These are phyloP conservation scores for Cuculus canorus DNA, from an alignment of 2,797 vertebrate genomes.

Conservation along the genomic window DNA sequence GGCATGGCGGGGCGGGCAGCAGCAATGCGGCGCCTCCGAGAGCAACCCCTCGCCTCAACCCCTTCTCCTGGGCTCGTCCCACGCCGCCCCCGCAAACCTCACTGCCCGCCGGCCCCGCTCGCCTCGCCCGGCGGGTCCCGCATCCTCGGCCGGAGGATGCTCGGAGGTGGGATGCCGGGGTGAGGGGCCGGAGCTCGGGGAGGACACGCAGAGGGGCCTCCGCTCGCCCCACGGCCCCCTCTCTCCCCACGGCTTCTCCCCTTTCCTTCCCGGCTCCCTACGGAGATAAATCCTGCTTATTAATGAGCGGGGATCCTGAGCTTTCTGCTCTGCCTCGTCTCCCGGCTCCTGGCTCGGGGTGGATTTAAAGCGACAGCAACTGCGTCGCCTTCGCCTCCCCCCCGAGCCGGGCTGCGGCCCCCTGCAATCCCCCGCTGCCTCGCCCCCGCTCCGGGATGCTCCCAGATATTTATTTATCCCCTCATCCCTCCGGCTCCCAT, in stretches of 20 bases:
- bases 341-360: slow-evolving; percentile 60
- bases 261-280: not conserved
- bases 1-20: slow-evolving; percentile 42
- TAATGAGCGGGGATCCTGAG: slow-evolving; percentile 83
- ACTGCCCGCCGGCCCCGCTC: not conserved
- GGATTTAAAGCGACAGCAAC: slow-evolving; percentile 89
- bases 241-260: not conserved
- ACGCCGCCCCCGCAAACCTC: not conserved
- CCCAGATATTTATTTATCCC: not conserved
- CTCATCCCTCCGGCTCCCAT: not conserved
- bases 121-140: not conserved
- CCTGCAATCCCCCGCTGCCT: not conserved
- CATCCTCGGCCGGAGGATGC: slow-evolving; percentile 15
- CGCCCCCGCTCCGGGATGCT: not conserved
- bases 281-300: slow-evolving; percentile 82
- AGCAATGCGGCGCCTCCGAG: slow-evolving; percentile 86
- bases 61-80: too few relatives aligned
- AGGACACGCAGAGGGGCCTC: too few relatives aligned
- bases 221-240: not conserved
- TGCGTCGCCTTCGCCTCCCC: slow-evolving; percentile 65
- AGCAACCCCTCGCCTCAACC: not conserved
- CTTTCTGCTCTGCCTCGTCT: slow-evolving; percentile 70
- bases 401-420: slow-evolving; percentile 1
- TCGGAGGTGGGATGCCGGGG: not conserved
- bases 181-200: not conserved